Percentiles rank a stretch among this genome's conserved stretches.
Conservation (phyloP, 1,140 invertebrate species). For the Mylabris phalerata region DNA sequence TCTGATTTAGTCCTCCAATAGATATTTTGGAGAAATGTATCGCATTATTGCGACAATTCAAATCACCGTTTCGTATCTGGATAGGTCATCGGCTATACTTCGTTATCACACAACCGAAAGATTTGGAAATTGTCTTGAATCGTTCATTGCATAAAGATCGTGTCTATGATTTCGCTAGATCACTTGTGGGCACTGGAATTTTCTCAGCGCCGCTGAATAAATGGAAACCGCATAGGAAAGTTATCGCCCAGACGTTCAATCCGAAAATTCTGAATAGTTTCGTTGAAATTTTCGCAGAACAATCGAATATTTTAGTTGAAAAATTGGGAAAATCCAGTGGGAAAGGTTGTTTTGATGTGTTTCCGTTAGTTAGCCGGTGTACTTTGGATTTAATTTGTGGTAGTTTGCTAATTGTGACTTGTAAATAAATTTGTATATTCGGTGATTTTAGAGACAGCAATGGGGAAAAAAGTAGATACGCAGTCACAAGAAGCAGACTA, state of each 20-base stretch:
- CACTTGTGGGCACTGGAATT: not conserved
- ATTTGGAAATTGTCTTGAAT: slow-evolving; percentile 4
- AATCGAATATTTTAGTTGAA: slow-evolving; percentile 17
- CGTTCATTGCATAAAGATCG: not conserved
- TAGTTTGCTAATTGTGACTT: not conserved
- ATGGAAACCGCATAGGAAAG: slow-evolving; percentile 23
- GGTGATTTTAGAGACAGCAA: slow-evolving; percentile 13
- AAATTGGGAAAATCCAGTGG: slow-evolving; percentile 17
- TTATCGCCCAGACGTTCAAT: slow-evolving; percentile 23
- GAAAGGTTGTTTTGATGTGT: slow-evolving; percentile 15
- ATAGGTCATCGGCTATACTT: not conserved
- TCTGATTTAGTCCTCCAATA: not conserved
- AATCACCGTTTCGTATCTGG: not conserved
- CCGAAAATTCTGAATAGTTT: slow-evolving; percentile 26
- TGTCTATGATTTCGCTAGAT: not conserved
- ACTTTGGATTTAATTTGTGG: slow-evolving; percentile 19
- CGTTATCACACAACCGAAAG: not conserved
- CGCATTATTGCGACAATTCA: not conserved
- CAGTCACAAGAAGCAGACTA: slow-evolving; percentile 6
- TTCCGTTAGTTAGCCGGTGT: slow-evolving; percentile 1
- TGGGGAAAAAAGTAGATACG: slow-evolving; percentile 16
- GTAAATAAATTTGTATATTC: not conserved
- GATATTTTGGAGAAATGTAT: slow-evolving; percentile 6
- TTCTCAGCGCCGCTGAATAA: no score
- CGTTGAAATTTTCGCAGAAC: slow-evolving; percentile 19